phyloP scores from a whole-genome alignment of 2,113 vertebrate species.

The Scomber scombrus region DNA sequence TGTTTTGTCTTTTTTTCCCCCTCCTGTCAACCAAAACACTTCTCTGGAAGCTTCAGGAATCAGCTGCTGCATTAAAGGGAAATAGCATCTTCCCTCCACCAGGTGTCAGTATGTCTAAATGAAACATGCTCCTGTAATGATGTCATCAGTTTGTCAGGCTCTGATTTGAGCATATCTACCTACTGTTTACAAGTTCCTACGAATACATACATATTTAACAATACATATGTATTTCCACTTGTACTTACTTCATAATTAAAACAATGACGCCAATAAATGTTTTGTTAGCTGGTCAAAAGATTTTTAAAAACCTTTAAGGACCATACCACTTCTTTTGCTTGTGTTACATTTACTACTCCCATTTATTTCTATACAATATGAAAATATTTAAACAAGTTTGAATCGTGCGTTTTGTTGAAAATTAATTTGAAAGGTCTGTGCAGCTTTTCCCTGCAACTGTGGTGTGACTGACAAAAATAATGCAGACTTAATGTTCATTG shows the following conservation, averaged over 20 bases:
- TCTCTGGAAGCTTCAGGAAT: conserved; percentile 12
- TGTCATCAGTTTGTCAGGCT: background rate
- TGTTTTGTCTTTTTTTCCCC: background rate
- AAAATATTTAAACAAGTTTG: too few species aligned
- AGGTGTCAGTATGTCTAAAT: conserved; percentile 50
- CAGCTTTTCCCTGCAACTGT: too few species aligned
- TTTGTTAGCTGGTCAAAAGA: too few species aligned
- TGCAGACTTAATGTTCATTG: too few species aligned
- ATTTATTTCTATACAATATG: too few species aligned
- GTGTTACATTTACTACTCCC: too few species aligned
- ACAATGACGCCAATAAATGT: background rate
- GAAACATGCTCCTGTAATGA: background rate
- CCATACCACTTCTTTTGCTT: too few species aligned
- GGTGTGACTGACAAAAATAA: too few species aligned
- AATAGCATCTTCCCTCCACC: conserved; percentile 22
- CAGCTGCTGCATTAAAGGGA: background rate
- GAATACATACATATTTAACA: background rate
- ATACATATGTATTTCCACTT: background rate
- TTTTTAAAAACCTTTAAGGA: too few species aligned
- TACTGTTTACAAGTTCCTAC: background rate
- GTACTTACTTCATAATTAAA: background rate
- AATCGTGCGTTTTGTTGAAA: too few species aligned
- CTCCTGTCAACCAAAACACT: background rate
- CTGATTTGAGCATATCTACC: background rate
- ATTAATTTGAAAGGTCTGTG: too few species aligned